These are phyloP conservation scores for Hydractinia echinata DNA, from an alignment of 30 jellyfish, hydroid and myxozoan species.

Conservation along the genomic window DNA sequence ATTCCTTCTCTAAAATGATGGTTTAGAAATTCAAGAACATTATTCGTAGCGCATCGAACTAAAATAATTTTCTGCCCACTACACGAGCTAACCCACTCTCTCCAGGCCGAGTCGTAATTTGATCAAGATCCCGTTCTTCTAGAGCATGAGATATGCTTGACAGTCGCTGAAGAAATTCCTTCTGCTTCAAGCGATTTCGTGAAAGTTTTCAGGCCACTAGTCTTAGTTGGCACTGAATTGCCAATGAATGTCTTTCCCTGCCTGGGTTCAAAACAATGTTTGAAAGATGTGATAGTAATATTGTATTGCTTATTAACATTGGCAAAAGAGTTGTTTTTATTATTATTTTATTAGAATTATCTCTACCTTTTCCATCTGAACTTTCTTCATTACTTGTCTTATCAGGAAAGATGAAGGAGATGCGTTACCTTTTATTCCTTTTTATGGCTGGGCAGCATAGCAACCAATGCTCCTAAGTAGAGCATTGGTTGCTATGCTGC, in stretches of 20 bases:
- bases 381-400: no score
- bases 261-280: slow-evolving; percentile 8
- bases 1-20: neutral
- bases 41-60: slow-evolving; percentile 2
- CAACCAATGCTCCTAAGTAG: no score
- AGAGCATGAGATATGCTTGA: neutral
- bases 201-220: slow-evolving; percentile 3
- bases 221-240: neutral
- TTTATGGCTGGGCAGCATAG: no score
- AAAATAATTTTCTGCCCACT: neutral
- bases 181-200: neutral
- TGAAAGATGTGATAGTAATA: neutral
- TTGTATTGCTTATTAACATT: no score
- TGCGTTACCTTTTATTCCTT: no score
- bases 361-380: no score
- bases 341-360: no score
- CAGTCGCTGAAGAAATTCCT: neutral
- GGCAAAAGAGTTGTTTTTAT: no score
- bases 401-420: no score
- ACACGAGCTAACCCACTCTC: slow-evolving; percentile 7
- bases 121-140: slow-evolving; percentile 1
- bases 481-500: no score
- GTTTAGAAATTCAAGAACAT: neutral
- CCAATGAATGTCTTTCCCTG: slow-evolving; percentile 1
- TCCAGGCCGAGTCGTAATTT: slow-evolving; percentile 10